phyloP scores from a whole-genome alignment of 2,797 vertebrate genomes.

The Cichlasoma orientale region DNA sequence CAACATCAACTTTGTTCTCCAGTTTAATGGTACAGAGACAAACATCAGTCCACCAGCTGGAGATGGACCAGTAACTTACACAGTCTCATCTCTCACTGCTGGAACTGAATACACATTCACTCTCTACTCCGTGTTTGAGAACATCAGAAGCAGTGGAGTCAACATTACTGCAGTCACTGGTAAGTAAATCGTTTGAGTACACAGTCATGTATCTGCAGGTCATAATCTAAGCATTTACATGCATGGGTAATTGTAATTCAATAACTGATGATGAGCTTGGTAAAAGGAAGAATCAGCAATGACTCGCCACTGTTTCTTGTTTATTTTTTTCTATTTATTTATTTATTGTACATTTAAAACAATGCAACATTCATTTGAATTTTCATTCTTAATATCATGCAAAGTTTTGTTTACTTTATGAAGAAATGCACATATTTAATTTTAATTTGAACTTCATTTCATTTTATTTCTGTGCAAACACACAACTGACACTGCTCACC shows the following conservation, averaged over 20 bases:
- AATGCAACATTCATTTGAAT: not conserved
- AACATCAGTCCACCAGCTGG: not conserved
- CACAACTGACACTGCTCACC: not conserved
- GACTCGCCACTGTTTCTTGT: not conserved
- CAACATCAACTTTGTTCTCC: not conserved
- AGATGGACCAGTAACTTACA: conserved; percentile 18
- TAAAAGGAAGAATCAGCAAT: not conserved
- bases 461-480: not conserved
- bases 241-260: not conserved
- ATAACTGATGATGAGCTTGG: not conserved
- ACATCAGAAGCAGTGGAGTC: not conserved
- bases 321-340: not conserved
- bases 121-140: conserved; percentile 36
- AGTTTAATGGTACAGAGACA: fast-evolving
- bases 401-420: not conserved
- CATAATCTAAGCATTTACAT: not conserved
- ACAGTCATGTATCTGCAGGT: not conserved
- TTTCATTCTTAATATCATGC: not conserved
- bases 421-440: not conserved
- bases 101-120: conserved; percentile 37
- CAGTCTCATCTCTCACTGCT: conserved; percentile 21
- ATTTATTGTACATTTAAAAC: too few species aligned
- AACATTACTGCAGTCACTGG: too few species aligned
- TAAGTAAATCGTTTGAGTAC: not conserved
- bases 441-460: not conserved